Evolutionary conservation across 2,797 vertebrate species (phyloP).

Genomic region (Argentina silus): DNA sequence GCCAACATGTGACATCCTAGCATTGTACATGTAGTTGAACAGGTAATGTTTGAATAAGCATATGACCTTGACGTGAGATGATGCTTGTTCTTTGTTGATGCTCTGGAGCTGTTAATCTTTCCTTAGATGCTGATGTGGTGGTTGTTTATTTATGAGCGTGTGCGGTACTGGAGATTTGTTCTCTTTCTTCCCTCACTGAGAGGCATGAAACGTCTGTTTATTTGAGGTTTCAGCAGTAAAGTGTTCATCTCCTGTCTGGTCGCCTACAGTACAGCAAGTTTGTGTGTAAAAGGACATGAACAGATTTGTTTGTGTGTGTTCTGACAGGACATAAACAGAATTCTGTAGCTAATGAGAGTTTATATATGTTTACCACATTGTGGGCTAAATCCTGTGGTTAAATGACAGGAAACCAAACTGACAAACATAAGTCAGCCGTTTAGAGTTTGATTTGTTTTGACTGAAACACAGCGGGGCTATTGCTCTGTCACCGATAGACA

Average conservation of each 20-base stretch:
- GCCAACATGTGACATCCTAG: background rate
- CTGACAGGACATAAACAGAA: too few relatives aligned
- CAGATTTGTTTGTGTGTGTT: too few relatives aligned
- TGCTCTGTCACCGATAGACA: too few relatives aligned
- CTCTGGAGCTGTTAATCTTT: background rate
- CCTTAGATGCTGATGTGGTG: background rate
- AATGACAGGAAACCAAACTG: too few relatives aligned
- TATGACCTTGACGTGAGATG: too few relatives aligned
- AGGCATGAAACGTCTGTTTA: background rate
- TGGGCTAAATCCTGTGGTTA: too few relatives aligned
- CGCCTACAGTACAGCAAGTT: background rate
- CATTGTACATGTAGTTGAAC: too few relatives aligned
- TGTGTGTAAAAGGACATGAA: background rate
- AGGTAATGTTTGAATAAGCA: too few relatives aligned
- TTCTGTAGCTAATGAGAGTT: background rate
- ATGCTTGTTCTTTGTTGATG: too few relatives aligned
- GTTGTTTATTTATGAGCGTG: background rate
- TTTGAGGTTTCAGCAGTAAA: background rate
- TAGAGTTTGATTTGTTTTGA: slow-evolving; percentile 1
- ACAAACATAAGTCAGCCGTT: background rate
- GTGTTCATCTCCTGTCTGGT: background rate
- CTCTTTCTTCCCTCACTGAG: background rate
- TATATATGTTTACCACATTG: too few relatives aligned
- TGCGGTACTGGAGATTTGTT: background rate
- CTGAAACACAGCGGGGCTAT: background rate